Percentiles rank a stretch among this genome's conserved stretches.
Evolutionary conservation across 2,797 vertebrate genomes (phyloP).

Genomic region (Artibeus lituratus): DNA sequence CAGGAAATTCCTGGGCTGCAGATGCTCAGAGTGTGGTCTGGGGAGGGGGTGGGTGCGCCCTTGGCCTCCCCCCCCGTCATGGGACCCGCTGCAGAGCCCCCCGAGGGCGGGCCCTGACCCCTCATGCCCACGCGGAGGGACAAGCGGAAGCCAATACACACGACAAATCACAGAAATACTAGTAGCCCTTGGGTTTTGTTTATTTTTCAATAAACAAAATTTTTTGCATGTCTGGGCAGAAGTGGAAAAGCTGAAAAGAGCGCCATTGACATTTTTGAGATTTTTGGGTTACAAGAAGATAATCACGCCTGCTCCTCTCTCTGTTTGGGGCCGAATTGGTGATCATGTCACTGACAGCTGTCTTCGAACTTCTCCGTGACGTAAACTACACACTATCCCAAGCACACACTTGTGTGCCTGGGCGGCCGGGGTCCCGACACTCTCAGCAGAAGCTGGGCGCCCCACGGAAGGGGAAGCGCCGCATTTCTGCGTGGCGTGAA

Average conservation of each 20-base stretch:
- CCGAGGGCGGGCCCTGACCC: neutral
- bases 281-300: neutral
- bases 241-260: slow-evolving; percentile 52
- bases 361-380: slow-evolving; percentile 19
- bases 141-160: rapidly evolving
- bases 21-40: neutral
- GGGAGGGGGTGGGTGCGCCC: neutral
- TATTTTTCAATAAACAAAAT: slow-evolving; percentile 71
- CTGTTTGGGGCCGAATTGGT: neutral
- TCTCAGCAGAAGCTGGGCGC: slow-evolving; percentile 58
- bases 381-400: slow-evolving; percentile 54
- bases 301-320: neutral
- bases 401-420: neutral
- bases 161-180: neutral
- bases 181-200: slow-evolving; percentile 70
- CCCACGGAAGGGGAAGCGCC: neutral
- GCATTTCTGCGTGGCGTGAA: slow-evolving; percentile 16
- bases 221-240: slow-evolving; percentile 67
- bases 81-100: too few species aligned
- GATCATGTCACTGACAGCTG: neutral
- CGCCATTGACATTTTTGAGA: slow-evolving; percentile 29
- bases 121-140: neutral
- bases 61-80: neutral
- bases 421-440: neutral
- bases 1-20: neutral